Percentiles rank a stretch among this genome's conserved stretches.
Evolutionary conservation across 2,113 vertebrate genomes (phyloP).

Genomic region (Redunca redunca): DNA sequence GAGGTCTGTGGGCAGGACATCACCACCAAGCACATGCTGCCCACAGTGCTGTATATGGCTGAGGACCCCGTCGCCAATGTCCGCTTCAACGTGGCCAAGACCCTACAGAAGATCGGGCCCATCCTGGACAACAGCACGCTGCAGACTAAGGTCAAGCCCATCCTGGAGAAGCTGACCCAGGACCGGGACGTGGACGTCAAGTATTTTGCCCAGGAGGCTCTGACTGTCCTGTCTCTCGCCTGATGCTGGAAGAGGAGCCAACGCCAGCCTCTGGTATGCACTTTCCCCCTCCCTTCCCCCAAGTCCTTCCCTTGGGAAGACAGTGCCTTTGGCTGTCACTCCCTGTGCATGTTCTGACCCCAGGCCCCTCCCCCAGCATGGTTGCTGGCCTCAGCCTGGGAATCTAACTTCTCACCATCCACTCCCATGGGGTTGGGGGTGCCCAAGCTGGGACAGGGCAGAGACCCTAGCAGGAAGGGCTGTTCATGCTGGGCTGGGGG

Average conservation of each 20-base stretch:
- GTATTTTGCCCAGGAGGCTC: slow-evolving; percentile 82
- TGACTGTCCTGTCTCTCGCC: slow-evolving; percentile 76
- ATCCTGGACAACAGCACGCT: slow-evolving; percentile 79
- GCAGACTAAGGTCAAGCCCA: slow-evolving; percentile 80
- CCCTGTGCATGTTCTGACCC: slow-evolving; percentile 60
- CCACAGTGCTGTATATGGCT: slow-evolving; percentile 80
- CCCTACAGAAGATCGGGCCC: slow-evolving; percentile 81
- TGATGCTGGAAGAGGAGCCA: slow-evolving; percentile 64
- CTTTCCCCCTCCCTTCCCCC: background rate
- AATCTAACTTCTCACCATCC: background rate
- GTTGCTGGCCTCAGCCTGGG: background rate
- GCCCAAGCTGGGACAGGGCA: background rate
- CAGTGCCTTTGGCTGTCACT: slow-evolving; percentile 25
- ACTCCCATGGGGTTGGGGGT: background rate
- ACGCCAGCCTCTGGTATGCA: background rate
- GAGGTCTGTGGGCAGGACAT: slow-evolving; percentile 82
- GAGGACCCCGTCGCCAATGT: slow-evolving; percentile 79
- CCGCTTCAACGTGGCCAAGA: slow-evolving; percentile 82
- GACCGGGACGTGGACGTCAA: slow-evolving; percentile 82
- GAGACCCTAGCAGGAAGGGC: background rate
- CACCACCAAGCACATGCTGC: slow-evolving; percentile 81
- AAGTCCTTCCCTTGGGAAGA: background rate
- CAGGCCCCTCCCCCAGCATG: background rate
- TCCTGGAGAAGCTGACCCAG: slow-evolving; percentile 79
- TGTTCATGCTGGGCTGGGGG: background rate